Conservation (phyloP, 2,797 vertebrate genomes). For the Otolemur crassicaudatus region DNA sequence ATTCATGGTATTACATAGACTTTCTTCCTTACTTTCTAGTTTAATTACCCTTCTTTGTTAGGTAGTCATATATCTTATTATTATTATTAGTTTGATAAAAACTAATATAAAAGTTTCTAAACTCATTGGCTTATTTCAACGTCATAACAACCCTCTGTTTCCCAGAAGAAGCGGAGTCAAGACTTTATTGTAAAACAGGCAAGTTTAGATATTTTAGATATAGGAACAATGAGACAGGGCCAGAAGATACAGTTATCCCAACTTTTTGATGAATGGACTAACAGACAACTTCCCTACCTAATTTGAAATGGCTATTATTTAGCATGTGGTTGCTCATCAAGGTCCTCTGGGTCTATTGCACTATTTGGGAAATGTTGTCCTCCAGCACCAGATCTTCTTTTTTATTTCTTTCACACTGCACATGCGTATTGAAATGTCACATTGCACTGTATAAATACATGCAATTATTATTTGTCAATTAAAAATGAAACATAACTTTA, state of each 20-base stretch:
- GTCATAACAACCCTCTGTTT: background rate
- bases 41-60: slow-evolving; percentile 63
- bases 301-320: background rate
- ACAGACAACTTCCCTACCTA: background rate
- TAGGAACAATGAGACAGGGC: background rate
- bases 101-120: background rate
- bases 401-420: too few relatives aligned
- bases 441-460: too few relatives aligned
- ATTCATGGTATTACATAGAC: slow-evolving; percentile 56
- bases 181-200: background rate
- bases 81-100: background rate
- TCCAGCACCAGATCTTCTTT: background rate
- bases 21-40: slow-evolving; percentile 47
- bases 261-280: background rate
- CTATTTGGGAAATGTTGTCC: background rate
- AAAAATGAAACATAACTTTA: too few relatives aligned
- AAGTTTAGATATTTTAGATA: background rate
- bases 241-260: background rate
- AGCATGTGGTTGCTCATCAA: background rate
- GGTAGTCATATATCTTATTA: background rate
- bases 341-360: background rate
- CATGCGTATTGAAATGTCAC: too few relatives aligned
- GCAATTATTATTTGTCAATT: too few relatives aligned
- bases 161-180: background rate
- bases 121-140: background rate